Evolutionary conservation across 2,888 invertebrate genomes (phyloP), one percentile per base, ranked within the genome.

Genomic region (Leptinotarsa peninsularis): DNA sequence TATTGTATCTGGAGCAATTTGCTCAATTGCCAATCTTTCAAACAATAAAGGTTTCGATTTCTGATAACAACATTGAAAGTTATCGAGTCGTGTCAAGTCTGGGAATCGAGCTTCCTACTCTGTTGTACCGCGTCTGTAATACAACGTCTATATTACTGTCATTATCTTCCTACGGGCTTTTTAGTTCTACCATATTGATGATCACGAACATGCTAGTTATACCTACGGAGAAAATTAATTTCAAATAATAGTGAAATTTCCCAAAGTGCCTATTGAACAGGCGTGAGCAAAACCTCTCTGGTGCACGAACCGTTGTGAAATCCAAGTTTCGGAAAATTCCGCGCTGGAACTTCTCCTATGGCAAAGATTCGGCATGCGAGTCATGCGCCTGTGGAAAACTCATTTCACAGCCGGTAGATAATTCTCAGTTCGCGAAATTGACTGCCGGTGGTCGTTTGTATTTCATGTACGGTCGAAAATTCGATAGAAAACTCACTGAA

Each of bases 341-440:
- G 15, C 58, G 58, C 58, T 23, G 23, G 58, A 58, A 23, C 23
- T 58, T 58, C 58, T 58, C 58, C 23, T 23, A 58, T 21, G 58
- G 14, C 58, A 58, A 23, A 58, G 21, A 58, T 27, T 21, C 58
- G 58, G 23, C 58, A 15, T 23, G 58, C 58, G 58, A 58, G 58
- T 58, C 58, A 58, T 58, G 58, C 58, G 58, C 58, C 14, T 50
- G 58, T 58, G 70, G 70, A 58, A 58, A 70, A 63, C 43, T 43
- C 49, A 21, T 18, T 49, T n/a, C 43, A 18, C 58, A 33, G 70
- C 58, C 70, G 43, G 56, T 15, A 66, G 67, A 71, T 49, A 49
- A 76, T 73, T 71, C 73, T 73, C 76, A 76, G 76, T 76, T 76
- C 76, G 76, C 76, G 76, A 71, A 76, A 73, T 76, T 66, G 63